phyloP scores from a whole-genome alignment of 1,140 invertebrate species.

The Doryteuthis pealeii region DNA sequence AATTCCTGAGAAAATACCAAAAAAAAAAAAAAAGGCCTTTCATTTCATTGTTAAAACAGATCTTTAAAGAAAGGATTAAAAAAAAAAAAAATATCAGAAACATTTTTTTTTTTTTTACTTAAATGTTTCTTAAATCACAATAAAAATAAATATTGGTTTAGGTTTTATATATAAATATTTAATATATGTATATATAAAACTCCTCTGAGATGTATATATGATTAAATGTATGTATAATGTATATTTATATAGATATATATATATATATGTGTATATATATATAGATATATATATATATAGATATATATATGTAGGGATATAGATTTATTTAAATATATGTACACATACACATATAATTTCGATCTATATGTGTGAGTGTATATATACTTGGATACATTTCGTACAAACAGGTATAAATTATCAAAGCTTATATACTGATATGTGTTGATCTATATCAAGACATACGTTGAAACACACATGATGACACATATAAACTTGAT shows the following conservation, averaged over 20 bases:
- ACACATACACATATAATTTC: not conserved
- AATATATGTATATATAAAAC: not conserved
- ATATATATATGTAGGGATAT: not conserved
- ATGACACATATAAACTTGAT: not conserved
- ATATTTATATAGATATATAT: not conserved
- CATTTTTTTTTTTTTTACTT: not conserved
- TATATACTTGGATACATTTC: not conserved
- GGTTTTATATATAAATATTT: not conserved
- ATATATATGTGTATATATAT: not conserved
- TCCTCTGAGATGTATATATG: not conserved
- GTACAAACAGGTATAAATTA: not conserved
- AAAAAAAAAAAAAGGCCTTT: no score
- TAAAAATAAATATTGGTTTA: not conserved
- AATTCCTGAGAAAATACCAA: no score
- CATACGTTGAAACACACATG: not conserved
- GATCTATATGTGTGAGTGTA: not conserved
- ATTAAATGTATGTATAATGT: not conserved
- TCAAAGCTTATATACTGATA: no score
- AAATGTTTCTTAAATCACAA: not conserved
- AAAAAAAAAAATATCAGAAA: not conserved
- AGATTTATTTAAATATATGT: not conserved
- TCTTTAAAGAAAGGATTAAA: no score
- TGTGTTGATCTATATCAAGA: no score
- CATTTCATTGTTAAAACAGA: no score
- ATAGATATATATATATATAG: slow-evolving; percentile 1